Evolutionary conservation across 2,888 invertebrate species (phyloP).

Genomic region (Panorpa germanica): DNA sequence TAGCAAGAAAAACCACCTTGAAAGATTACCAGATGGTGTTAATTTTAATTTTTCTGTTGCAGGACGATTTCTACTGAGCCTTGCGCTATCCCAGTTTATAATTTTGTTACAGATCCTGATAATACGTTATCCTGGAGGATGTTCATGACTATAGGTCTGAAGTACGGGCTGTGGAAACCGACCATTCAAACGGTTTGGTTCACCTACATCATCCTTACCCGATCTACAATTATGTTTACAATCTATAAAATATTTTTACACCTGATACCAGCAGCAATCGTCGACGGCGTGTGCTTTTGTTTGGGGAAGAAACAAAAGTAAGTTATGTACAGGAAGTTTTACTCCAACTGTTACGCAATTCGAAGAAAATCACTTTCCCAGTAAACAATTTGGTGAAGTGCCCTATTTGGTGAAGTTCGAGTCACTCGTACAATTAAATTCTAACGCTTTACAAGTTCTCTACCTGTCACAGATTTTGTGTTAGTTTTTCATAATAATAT

Average conservation of each 20-base stretch:
- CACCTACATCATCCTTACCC: slow-evolving; percentile 37
- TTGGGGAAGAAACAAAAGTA: slow-evolving; percentile 40
- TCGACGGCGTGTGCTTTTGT: slow-evolving; percentile 32
- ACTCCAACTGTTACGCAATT: background rate
- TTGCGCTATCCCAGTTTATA: no score
- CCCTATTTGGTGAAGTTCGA: no score
- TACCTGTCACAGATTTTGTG: no score
- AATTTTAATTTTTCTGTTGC: no score
- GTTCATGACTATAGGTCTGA: slow-evolving; percentile 35
- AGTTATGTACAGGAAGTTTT: slow-evolving; percentile 17
- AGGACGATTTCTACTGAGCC: no score
- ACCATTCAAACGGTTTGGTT: slow-evolving; percentile 49
- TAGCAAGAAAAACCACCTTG: no score
- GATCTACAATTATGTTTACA: slow-evolving; percentile 29
- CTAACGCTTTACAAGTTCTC: no score
- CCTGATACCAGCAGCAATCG: slow-evolving; percentile 40
- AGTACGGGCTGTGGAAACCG: slow-evolving; percentile 35
- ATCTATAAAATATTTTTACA: slow-evolving; percentile 42
- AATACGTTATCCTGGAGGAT: slow-evolving; percentile 68
- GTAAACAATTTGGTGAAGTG: no score
- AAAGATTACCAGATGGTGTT: no score
- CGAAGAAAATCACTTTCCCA: no score
- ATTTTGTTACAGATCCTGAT: slow-evolving; percentile 68
- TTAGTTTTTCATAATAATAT: no score
- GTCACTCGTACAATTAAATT: no score